Evolutionary conservation across 2,888 invertebrate genomes (phyloP).

Genomic region (Sympetrum striolatum): DNA sequence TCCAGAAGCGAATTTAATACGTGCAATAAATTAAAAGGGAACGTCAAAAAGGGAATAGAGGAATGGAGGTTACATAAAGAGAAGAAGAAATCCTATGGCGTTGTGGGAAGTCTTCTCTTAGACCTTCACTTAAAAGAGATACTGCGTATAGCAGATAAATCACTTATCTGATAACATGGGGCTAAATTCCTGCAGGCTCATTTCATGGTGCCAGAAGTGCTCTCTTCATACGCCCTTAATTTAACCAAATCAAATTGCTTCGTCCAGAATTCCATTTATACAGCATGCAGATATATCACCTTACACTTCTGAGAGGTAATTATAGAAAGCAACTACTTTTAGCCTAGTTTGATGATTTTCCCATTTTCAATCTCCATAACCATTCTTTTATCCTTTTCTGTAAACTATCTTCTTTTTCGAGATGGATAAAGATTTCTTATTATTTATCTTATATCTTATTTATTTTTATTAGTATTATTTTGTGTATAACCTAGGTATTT

Average conservation of each 20-base stretch:
- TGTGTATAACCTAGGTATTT: too few relatives aligned
- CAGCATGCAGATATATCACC: too few relatives aligned
- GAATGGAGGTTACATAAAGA: neutral
- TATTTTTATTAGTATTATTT: too few relatives aligned
- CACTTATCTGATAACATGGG: neutral
- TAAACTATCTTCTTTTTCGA: too few relatives aligned
- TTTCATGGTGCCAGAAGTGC: neutral
- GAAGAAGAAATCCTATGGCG: neutral
- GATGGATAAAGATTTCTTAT: too few relatives aligned
- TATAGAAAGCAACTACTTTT: too few relatives aligned
- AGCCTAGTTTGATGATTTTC: too few relatives aligned
- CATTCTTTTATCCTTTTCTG: too few relatives aligned
- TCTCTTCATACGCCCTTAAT: neutral
- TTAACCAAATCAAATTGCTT: neutral
- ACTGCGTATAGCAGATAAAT: neutral
- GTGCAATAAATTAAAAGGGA: conserved; percentile 6
- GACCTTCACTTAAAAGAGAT: neutral
- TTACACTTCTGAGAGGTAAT: too few relatives aligned
- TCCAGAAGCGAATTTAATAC: neutral
- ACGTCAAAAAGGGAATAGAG: neutral
- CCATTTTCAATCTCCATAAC: too few relatives aligned
- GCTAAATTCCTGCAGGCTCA: neutral
- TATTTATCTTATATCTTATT: too few relatives aligned
- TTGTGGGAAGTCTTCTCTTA: neutral
- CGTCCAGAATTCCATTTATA: neutral